Percentiles rank a stretch among this genome's conserved stretches.
Conservation (phyloP, 2,888 invertebrate species). For the Ptilodon capucinus region DNA sequence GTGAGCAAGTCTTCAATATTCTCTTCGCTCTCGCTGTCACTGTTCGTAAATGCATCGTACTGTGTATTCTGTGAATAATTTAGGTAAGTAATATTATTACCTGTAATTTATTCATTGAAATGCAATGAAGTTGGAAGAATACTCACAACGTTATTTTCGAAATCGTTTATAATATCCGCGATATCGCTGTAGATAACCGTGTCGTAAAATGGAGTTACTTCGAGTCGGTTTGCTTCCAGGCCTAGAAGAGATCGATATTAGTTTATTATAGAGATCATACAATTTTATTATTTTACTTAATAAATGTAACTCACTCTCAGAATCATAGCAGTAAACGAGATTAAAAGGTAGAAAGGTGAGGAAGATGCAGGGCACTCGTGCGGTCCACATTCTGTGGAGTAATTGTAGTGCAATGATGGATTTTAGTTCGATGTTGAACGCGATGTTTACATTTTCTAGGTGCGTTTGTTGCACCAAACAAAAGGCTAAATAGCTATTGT, state of each 20-base stretch:
- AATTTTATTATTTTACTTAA: too few species aligned
- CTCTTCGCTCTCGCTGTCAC: conserved; percentile 66
- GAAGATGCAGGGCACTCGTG: conserved; percentile 34
- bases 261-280: too few species aligned
- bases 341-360: conserved; percentile 32
- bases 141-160: conserved; percentile 63
- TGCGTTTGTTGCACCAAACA: conserved; percentile 46
- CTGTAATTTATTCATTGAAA: neutral
- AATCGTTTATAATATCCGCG: conserved; percentile 67
- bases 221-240: conserved; percentile 56
- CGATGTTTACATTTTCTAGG: conserved; percentile 33
- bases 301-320: conserved; percentile 53
- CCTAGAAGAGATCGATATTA: conserved; percentile 44
- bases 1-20: conserved; percentile 63
- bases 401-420: conserved; percentile 20
- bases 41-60: conserved; percentile 43
- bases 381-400: conserved; percentile 35
- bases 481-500: conserved; percentile 41
- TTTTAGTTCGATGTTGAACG: conserved; percentile 9
- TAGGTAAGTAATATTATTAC: neutral
- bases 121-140: conserved; percentile 3
- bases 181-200: conserved; percentile 70
- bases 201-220: conserved; percentile 62
- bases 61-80: conserved; percentile 51
- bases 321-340: conserved; percentile 44